These are phyloP conservation scores for Perca schrenkii DNA, from an alignment of 2,113 vertebrate species.

Conservation along the genomic window DNA sequence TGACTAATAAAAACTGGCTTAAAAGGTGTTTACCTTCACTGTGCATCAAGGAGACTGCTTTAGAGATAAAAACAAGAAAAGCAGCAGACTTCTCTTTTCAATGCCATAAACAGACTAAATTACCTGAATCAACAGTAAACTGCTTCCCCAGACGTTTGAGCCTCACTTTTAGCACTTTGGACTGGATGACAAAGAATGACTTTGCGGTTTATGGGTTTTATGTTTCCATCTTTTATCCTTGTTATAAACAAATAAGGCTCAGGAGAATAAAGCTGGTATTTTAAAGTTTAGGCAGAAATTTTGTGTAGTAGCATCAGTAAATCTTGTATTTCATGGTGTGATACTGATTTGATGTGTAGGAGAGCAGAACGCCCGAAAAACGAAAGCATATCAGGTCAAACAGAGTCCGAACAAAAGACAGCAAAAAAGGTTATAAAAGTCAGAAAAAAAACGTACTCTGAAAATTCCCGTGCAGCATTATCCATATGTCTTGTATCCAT, in stretches of 20 bases:
- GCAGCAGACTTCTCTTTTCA: neutral
- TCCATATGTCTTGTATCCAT: too few relatives aligned
- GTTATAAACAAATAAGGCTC: neutral
- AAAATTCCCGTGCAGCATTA: too few relatives aligned
- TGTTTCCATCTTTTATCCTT: constrained; percentile 2
- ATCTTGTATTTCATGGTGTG: neutral
- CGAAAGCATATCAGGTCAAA: too few relatives aligned
- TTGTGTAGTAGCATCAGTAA: neutral
- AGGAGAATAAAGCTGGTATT: neutral
- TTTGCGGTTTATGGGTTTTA: constrained; percentile 17
- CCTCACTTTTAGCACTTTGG: constrained; percentile 8
- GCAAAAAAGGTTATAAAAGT: too few relatives aligned
- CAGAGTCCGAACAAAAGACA: too few relatives aligned
- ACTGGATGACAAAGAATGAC: constrained; percentile 1
- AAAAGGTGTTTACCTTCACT: neutral
- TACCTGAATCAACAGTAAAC: constrained; percentile 4
- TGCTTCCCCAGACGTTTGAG: neutral
- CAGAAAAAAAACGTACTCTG: too few relatives aligned
- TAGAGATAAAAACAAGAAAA: neutral
- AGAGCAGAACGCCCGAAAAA: too few relatives aligned
- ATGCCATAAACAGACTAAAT: constrained; percentile 13
- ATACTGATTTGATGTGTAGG: neutral
- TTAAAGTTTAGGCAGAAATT: neutral
- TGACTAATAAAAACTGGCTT: constrained; percentile 6
- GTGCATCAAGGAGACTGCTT: neutral